Base-by-base conservation (phyloP, 2,888 invertebrate species). In the Emmelina monodactyla region DNA sequence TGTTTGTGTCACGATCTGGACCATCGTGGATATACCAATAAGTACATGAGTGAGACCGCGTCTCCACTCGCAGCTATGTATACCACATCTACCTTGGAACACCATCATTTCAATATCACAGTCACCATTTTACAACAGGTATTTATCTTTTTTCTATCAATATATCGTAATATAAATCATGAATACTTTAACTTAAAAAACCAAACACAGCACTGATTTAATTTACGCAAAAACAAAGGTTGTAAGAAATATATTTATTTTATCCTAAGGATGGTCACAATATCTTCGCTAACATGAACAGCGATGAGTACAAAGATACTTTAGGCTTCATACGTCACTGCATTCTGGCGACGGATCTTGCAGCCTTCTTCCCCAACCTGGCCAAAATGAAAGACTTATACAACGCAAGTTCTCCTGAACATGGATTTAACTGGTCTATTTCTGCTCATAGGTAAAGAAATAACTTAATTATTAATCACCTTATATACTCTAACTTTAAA, bases 81-180 rank as follows among this genome's bases (percentile, higher is more conserved):
- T 62, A 87, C 90, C 19, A 93, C 92, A 0, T 91, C 91, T 0
- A 91, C 92, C 0, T 85, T 92, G 82, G 93, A 93, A 57, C 91
- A 93, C 54, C 92, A 93, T 57, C 92, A 93, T 62, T 93, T 92
- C 59, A 92, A 93, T 58, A 92, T 92, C 58, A 92, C 92, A 0
- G 89, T 92, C 16, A 88, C 89, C 10, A 92, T 93, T 45, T 69
- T 93, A 11, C 92, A 92, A 60, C 88, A 88, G 81, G 88, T 87
- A 53, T 31, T 34, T 33, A n/a, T n/a, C n/a, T n/a, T n/a, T n/a
- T n/a, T n/a, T n/a, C n/a, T n/a, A n/a, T 15, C 22, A 22, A 10
- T 15, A 9, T 16, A 14, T 10, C 25, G 14, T 25, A 32, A 3
- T 9, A 31, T 5, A 34, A 10, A 19, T 9, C 19, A 9, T 19